Evolutionary conservation across 2,113 vertebrate genomes (phyloP).

Genomic region (Tragelaphus buxtoni): DNA sequence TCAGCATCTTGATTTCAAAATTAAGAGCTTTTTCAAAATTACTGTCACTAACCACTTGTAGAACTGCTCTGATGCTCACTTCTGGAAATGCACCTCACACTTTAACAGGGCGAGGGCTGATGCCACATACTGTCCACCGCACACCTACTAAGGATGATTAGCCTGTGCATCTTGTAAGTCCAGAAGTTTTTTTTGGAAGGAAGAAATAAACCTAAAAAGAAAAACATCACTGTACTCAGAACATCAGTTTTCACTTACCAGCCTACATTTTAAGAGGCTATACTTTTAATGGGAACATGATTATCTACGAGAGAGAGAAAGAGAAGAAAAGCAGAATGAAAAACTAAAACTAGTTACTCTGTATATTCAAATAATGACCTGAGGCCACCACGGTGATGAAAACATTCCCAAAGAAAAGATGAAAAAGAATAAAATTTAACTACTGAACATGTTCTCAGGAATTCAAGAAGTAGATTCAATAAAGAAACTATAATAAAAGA

Average conservation of each 20-base stretch:
- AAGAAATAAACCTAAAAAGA: constrained; percentile 2
- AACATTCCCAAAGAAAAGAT: neutral
- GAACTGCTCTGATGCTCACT: neutral
- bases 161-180: neutral
- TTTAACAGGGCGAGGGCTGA: neutral
- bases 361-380: neutral
- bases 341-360: neutral
- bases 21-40: constrained; percentile 24
- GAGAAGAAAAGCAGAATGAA: neutral
- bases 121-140: neutral
- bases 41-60: neutral
- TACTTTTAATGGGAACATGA: neutral
- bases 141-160: neutral
- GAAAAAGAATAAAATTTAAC: neutral
- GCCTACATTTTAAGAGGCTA: neutral
- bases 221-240: neutral
- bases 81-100: neutral
- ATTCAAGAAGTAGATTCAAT: constrained; percentile 11
- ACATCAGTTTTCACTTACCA: neutral
- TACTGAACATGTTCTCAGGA: neutral
- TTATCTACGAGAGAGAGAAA: neutral
- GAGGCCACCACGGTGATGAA: neutral
- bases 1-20: neutral
- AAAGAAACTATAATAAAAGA: neutral
- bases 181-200: neutral